Evolutionary conservation across 2,113 vertebrate genomes (phyloP).

Genomic region (Ceyx cyanopectus): DNA sequence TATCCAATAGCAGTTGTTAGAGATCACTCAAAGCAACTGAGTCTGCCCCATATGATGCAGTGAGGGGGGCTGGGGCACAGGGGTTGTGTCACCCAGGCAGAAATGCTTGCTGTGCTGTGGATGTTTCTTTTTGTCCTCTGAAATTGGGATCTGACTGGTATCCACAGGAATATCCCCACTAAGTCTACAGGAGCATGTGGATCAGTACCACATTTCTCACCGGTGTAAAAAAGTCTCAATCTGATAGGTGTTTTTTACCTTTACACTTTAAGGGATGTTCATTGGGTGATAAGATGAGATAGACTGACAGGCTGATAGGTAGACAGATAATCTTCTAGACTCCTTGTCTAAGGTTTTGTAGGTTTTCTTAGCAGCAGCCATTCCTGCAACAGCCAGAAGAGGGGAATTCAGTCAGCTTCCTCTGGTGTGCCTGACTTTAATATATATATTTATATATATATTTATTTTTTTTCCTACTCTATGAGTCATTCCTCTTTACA

Average conservation of each 20-base stretch:
- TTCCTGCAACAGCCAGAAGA: slow-evolving; percentile 48
- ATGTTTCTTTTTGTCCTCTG: neutral
- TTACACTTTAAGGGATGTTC: slow-evolving; percentile 4
- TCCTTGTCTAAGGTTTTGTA: slow-evolving; percentile 24
- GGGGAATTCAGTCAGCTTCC: slow-evolving; percentile 16
- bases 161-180: neutral
- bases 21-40: neutral
- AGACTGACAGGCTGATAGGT: slow-evolving; percentile 37
- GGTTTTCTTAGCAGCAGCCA: slow-evolving; percentile 24
- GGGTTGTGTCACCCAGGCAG: neutral
- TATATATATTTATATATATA: too few relatives aligned
- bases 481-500: neutral
- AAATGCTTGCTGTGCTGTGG: rapidly evolving
- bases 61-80: rapidly evolving
- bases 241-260: slow-evolving; percentile 9
- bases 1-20: neutral
- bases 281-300: slow-evolving; percentile 33
- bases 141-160: neutral
- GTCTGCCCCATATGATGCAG: rapidly evolving
- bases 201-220: neutral
- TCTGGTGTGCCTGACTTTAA: neutral
- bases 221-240: slow-evolving; percentile 30
- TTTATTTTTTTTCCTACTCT: neutral
- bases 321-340: slow-evolving; percentile 45
- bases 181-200: neutral